Evolutionary conservation across 2,888 invertebrate genomes (phyloP), one percentile per base, ranked within the genome.

Genomic region (Drosophila austrosaltans): DNA sequence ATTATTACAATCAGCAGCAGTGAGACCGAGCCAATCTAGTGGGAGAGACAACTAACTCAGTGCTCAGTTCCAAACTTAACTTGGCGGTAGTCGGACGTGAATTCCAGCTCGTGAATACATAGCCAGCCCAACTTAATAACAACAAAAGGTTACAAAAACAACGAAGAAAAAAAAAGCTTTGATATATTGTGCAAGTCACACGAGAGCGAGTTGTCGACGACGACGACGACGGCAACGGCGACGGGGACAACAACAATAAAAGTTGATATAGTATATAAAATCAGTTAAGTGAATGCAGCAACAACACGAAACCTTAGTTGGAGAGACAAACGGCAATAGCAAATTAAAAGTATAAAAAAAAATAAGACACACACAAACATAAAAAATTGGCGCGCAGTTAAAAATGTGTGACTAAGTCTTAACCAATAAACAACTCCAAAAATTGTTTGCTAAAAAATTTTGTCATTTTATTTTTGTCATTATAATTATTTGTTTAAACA

Each of bases 111-210:
- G 36, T 7, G 8, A 8, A 36, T 36, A 36, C 16, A 16, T 16
- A 16, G 16, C 8, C 36, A 10, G 40, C 3, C 32, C 4, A 53
- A 53, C 48, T 28, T 32, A 62, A 62, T 16, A 30, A 7, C 48
- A 48, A 12, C 25, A 48, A 25, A 22, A 48, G 8, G 8, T 36
- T 36, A 36, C 25, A 48, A 22, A 48, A 20, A 48, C 48, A 8
- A 22, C 28, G 22, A 48, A 40, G n/a, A n/a, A 25, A 25, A 39
- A 56, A 62, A 54, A 44, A 28, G 54, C 40, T 58, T n/a, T 30
- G 53, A 54, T 64, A 48, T 61, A 71, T 80, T 80, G 84, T 75
- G 78, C 81, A 87, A 82, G 78, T 69, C 86, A 62, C 74, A 72
- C 69, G 69, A 48, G 48, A 48, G 48, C 48, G 48, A 25, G 22